These are phyloP conservation scores for Epinotia bilunana DNA, from an alignment of 2,888 invertebrate genomes.

Conservation along the genomic window DNA sequence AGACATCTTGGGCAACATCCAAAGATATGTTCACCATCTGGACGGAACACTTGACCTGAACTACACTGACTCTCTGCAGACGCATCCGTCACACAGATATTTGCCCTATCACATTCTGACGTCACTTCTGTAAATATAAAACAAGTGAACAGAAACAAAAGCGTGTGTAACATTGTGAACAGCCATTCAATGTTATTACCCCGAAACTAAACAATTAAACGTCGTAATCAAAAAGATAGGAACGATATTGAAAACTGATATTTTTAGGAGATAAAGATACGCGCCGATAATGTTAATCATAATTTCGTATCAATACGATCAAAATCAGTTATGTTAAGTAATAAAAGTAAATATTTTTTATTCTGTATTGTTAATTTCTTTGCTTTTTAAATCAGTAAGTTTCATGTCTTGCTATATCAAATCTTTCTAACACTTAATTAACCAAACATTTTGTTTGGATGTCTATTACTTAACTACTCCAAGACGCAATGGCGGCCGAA, in stretches of 20 bases:
- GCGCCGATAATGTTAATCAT: background rate
- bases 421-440: too few relatives aligned
- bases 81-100: slow-evolving; percentile 72
- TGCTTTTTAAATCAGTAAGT: too few relatives aligned
- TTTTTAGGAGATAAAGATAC: slow-evolving; percentile 17
- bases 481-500: too few relatives aligned
- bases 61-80: slow-evolving; percentile 59
- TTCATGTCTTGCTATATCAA: too few relatives aligned
- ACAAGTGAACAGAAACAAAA: slow-evolving; percentile 47
- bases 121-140: slow-evolving; percentile 49
- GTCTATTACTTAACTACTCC: too few relatives aligned
- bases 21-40: slow-evolving; percentile 59
- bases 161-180: slow-evolving; percentile 19
- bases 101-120: slow-evolving; percentile 65
- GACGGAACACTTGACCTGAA: slow-evolving; percentile 57
- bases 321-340: background rate
- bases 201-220: slow-evolving; percentile 26
- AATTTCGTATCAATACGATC: background rate
- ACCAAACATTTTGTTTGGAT: too few relatives aligned
- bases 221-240: slow-evolving; percentile 14
- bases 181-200: background rate
- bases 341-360: too few relatives aligned
- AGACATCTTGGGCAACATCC: slow-evolving; percentile 79
- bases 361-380: too few relatives aligned
- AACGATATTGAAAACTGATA: slow-evolving; percentile 30